phyloP scores from a whole-genome alignment of 2,888 invertebrate genomes.

The Plusia festucae region DNA sequence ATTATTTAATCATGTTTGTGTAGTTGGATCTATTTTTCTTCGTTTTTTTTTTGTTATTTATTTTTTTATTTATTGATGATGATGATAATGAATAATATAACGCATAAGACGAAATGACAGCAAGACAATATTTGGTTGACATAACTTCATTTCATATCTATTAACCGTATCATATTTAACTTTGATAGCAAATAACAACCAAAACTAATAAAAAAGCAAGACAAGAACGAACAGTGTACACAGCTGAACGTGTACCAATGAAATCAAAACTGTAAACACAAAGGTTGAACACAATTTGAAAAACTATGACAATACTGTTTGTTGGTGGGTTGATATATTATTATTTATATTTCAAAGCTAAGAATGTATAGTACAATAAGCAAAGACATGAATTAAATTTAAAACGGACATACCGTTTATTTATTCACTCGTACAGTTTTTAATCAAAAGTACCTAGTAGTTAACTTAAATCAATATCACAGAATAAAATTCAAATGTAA shows the following conservation, averaged over 20 bases:
- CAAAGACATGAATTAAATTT: no score
- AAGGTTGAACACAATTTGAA: conserved; percentile 14
- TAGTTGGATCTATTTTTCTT: conserved; percentile 1
- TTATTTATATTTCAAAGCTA: no score
- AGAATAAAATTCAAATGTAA: not conserved
- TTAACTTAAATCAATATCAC: not conserved
- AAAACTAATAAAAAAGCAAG: not conserved
- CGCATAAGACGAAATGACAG: no score
- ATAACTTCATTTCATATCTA: no score
- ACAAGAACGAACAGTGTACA: not conserved
- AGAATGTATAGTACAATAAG: no score
- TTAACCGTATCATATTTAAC: no score
- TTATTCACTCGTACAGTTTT: not conserved
- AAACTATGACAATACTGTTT: conserved; percentile 15
- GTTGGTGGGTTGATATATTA: no score
- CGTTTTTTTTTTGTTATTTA: no score
- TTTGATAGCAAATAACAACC: not conserved
- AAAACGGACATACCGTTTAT: no score
- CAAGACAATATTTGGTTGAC: no score
- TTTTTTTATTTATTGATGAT: no score
- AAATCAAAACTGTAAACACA: conserved; percentile 25
- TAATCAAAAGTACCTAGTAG: not conserved
- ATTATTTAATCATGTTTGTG: conserved; percentile 10
- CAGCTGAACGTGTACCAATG: conserved; percentile 15
- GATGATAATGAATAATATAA: not conserved